A percentile compares a stretch with the other conserved stretches of the same genome.
phyloP scores from a whole-genome alignment of 2,113 vertebrate genomes.

The Chamaetylas fuelleborni region DNA sequence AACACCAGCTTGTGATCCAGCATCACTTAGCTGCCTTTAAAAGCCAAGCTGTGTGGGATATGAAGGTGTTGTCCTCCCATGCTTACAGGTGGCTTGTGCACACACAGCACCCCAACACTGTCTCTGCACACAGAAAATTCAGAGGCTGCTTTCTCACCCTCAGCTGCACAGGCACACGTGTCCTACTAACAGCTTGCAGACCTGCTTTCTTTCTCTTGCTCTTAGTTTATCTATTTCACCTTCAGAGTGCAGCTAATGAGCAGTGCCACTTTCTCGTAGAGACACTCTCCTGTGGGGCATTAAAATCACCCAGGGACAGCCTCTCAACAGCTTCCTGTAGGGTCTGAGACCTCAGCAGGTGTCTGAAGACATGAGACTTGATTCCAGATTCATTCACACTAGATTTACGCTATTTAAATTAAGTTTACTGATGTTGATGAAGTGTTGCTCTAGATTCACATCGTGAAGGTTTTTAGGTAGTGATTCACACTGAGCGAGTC shows the following conservation, averaged over 20 bases:
- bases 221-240: conserved; percentile 27
- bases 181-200: background rate
- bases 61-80: background rate
- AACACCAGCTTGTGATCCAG: background rate
- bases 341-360: background rate
- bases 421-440: background rate
- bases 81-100: background rate
- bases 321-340: background rate
- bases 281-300: background rate
- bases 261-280: background rate
- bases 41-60: background rate
- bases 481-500: background rate
- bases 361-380: background rate
- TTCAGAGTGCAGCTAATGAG: conserved; percentile 26
- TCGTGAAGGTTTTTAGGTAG: background rate
- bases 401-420: conserved; percentile 18
- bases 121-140: background rate
- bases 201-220: background rate
- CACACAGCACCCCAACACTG: background rate
- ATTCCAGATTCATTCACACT: background rate
- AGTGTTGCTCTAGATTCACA: background rate
- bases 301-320: background rate
- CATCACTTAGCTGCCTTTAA: background rate
- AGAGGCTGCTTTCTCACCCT: background rate
- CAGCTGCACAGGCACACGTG: background rate